phyloP scores from a whole-genome alignment of 2,888 invertebrate genomes.

The Nomada fucata region DNA sequence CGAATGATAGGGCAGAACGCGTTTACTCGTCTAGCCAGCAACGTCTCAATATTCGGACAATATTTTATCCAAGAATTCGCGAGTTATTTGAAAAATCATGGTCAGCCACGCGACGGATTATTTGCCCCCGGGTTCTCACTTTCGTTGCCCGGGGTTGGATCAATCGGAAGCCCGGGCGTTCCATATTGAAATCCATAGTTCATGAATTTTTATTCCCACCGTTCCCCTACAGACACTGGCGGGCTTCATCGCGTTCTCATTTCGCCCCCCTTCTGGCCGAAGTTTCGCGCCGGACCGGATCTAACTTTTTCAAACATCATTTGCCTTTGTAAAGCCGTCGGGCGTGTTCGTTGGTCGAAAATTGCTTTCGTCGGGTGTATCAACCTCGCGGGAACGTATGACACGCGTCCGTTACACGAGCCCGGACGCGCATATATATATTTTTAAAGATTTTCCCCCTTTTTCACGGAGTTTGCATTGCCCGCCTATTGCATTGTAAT shows the following conservation, averaged over 20 bases:
- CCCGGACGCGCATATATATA: constrained; percentile 32
- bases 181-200: constrained; percentile 61
- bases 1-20: no score
- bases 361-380: constrained; percentile 66
- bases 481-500: constrained; percentile 17
- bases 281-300: constrained; percentile 34
- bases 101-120: constrained; percentile 18
- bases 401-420: constrained; percentile 50
- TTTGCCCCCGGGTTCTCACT: constrained; percentile 25
- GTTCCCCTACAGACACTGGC: constrained; percentile 10
- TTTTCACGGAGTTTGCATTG: neutral
- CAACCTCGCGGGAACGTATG: constrained; percentile 56
- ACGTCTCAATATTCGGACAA: neutral
- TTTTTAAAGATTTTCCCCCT: neutral
- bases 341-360: constrained; percentile 47
- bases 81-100: neutral
- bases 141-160: constrained; percentile 2
- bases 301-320: constrained; percentile 61
- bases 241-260: constrained; percentile 50
- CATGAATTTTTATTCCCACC: constrained; percentile 59
- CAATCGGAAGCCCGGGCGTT: constrained; percentile 17
- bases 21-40: no score
- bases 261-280: constrained; percentile 14
- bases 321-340: constrained; percentile 57
- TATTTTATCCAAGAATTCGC: neutral